Base-by-base conservation (phyloP, 2,797 vertebrate genomes). In the Cuculus canorus region DNA sequence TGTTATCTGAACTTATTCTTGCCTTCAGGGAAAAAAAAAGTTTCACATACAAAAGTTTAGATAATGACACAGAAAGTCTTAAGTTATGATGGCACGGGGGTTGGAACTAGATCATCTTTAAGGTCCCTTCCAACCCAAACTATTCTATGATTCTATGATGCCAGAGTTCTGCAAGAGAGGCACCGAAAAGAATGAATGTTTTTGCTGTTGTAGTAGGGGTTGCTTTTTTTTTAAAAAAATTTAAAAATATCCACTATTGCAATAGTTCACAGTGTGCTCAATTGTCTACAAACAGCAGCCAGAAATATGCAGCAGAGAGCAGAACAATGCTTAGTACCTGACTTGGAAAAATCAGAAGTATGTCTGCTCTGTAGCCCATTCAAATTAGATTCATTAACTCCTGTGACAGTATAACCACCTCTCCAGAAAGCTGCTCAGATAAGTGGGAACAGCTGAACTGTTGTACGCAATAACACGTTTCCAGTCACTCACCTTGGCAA, bases 81-180 rank as follows among this genome's bases (percentile, higher is more conserved):
- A 66, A 56, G 68, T 94, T 91, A 91, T 16, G 59, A n/a, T n/a
- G n/a, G n/a, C n/a, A n/a, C n/a, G n/a, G n/a, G n/a, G n/a, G n/a
- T n/a, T n/a, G n/a, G n/a, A n/a, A n/a, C n/a, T n/a, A n/a, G n/a
- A n/a, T n/a, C n/a, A n/a, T n/a, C n/a, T n/a, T n/a, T n/a, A n/a
- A n/a, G n/a, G n/a, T n/a, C n/a, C n/a, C n/a, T n/a, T n/a, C n/a
- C n/a, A n/a, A n/a, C n/a, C n/a, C n/a, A n/a, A n/a, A n/a, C n/a
- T n/a, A n/a, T n/a, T n/a, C n/a, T n/a, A n/a, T n/a, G n/a, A n/a
- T n/a, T n/a, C n/a, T 91, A 91, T 16, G 59, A 90, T 32, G 77
- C 85, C 83, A 68, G 77, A 63, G 32, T 32, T 32, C 75, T 90
- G 81, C 59, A 90, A 88, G 48, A 96, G 43, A 82, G 59, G 50